Percentiles rank a stretch among this genome's conserved stretches.
Conservation (phyloP, 2,888 invertebrate genomes). For the Stenoptilia bipunctidactyla region DNA sequence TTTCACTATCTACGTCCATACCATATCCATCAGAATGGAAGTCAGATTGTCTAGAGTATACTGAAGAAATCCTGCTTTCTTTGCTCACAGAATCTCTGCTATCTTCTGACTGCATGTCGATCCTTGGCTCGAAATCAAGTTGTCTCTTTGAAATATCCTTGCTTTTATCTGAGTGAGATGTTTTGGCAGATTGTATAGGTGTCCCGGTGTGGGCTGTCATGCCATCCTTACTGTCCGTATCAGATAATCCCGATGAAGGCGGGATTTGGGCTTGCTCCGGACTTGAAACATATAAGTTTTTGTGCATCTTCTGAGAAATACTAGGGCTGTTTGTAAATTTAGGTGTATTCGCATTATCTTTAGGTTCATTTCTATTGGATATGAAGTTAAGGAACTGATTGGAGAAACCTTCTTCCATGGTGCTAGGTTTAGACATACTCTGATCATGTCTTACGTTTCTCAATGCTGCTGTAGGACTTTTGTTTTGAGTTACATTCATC, state of each 20-base stretch:
- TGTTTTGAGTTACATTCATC: conserved; percentile 35
- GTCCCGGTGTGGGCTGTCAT: conserved; percentile 55
- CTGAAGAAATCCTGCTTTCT: conserved; percentile 56
- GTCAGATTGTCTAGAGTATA: conserved; percentile 57
- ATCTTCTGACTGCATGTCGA: conserved; percentile 59
- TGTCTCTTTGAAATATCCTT: conserved; percentile 64
- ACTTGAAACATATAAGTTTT: conserved; percentile 63
- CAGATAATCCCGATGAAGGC: conserved; percentile 60
- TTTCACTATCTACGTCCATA: conserved; percentile 67
- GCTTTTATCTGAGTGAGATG: conserved; percentile 47
- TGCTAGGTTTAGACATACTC: conserved; percentile 45
- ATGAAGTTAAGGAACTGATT: conserved; percentile 63
- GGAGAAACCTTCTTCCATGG: conserved; percentile 60
- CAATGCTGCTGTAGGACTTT: conserved; percentile 49
- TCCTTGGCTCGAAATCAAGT: conserved; percentile 58
- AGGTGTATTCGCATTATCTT: conserved; percentile 66
- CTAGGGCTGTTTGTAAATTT: conserved; percentile 64
- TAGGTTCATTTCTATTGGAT: conserved; percentile 63
- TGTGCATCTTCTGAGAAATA: conserved; percentile 66
- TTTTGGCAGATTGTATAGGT: conserved; percentile 57
- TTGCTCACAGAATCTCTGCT: conserved; percentile 63
- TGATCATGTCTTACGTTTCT: conserved; percentile 60
- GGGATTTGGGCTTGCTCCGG: conserved; percentile 66
- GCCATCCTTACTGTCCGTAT: conserved; percentile 61
- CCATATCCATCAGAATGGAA: conserved; percentile 60